phyloP scores from a whole-genome alignment of 2,113 vertebrate genomes.

The Carollia perspicillata region DNA sequence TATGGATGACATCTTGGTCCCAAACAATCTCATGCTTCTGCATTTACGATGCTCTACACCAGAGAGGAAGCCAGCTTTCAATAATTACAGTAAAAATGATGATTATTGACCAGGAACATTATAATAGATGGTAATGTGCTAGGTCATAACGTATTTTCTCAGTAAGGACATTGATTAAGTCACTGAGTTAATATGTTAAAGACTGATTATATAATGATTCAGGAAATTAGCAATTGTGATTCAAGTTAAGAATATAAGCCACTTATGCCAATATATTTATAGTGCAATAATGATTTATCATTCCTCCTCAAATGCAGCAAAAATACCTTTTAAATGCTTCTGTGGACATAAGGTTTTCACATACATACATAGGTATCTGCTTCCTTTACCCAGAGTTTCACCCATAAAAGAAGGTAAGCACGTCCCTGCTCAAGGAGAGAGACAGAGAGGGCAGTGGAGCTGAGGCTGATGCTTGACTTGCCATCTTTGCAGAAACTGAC shows the following conservation, averaged over 20 bases:
- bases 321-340: neutral
- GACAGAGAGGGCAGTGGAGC: neutral
- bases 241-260: conserved; percentile 38
- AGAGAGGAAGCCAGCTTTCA: neutral
- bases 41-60: neutral
- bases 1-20: conserved; percentile 52
- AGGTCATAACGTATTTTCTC: conserved; percentile 42
- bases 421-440: neutral
- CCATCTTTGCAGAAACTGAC: neutral
- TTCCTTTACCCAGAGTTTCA: neutral
- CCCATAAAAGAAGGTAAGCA: neutral
- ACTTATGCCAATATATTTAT: neutral
- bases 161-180: conserved; percentile 50
- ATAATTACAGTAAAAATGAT: conserved; percentile 53
- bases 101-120: conserved; percentile 56
- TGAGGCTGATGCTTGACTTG: neutral
- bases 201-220: conserved; percentile 25
- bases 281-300: neutral
- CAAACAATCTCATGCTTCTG: neutral
- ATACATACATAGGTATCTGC: neutral
- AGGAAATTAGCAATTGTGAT: conserved; percentile 36
- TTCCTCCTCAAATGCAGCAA: neutral
- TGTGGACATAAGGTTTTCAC: neutral
- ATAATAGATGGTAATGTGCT: conserved; percentile 33
- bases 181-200: conserved; percentile 31